Evolutionary conservation across 2,888 invertebrate genomes (phyloP).

Genomic region (Phania funesta): DNA sequence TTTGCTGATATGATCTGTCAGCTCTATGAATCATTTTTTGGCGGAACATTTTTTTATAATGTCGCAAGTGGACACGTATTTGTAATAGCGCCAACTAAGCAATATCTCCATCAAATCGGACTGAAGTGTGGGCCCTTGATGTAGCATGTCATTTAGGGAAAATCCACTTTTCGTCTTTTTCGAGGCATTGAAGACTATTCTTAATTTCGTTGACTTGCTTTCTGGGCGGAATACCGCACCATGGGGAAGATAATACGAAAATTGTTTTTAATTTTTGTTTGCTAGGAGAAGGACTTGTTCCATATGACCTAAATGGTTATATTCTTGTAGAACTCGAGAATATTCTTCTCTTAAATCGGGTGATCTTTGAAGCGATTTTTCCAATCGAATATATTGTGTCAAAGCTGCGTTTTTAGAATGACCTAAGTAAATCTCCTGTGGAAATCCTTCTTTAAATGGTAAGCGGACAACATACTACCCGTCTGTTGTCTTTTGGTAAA

Average conservation of each 20-base stretch:
- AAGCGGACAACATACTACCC: too few species aligned
- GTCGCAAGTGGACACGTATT: too few species aligned
- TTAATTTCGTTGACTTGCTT: constrained; percentile 56
- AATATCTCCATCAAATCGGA: constrained; percentile 44
- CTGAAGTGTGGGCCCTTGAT: constrained; percentile 62
- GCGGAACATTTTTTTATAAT: too few species aligned
- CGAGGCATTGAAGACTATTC: constrained; percentile 68
- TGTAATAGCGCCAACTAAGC: constrained; percentile 38
- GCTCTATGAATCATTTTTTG: not conserved
- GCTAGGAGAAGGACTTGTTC: not conserved
- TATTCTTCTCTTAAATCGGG: not conserved
- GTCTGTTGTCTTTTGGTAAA: too few species aligned
- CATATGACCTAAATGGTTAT: not conserved
- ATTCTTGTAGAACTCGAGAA: too few species aligned
- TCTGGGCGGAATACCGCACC: constrained; percentile 57
- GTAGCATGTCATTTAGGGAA: constrained; percentile 53
- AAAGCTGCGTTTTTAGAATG: not conserved
- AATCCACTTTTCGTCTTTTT: constrained; percentile 40
- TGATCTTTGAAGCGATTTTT: too few species aligned
- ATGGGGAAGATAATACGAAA: not conserved
- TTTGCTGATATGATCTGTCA: too few species aligned
- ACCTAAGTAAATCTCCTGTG: too few species aligned
- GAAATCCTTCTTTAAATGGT: too few species aligned
- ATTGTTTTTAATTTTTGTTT: not conserved
- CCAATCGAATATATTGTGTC: not conserved